Evolutionary conservation across 2,888 invertebrate species (phyloP), one percentile per base, ranked within the genome.

Genomic region (Parnassius mnemosyne): DNA sequence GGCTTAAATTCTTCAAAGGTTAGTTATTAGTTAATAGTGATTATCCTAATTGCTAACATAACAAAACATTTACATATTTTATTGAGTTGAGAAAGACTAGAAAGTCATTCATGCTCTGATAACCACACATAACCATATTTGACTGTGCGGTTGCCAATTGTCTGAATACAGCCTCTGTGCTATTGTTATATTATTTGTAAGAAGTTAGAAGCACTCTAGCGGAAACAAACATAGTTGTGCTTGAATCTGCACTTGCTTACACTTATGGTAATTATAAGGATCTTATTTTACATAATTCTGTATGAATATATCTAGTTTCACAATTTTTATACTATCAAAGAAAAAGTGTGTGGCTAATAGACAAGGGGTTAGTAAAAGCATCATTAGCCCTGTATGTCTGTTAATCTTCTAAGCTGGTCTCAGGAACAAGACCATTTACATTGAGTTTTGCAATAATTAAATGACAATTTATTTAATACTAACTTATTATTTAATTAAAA

Each of bases 1-100:
- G 95, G 76, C 93, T 96, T 72, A 95, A 95, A 84, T 96, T 96
- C 88, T 96, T 95, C 84, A 96, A 95, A 93, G 94, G 95, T 94
- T 79, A 80, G n/a, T n/a, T n/a, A n/a, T n/a, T n/a, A n/a, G n/a
- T n/a, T n/a, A n/a, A n/a, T n/a, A n/a, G n/a, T n/a, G 84, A 85
- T 60, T 68, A 63, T 59, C 42, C 3, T 43, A 43, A 12, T 58
- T 25, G 3, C 20, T 66, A 69, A 60, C 64, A 71, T 64, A 68
- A 67, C 70, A 71, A 73, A 34, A 53, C 34, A 46, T 64, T 50
- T 55, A 47, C 13, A 5, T 51, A 51, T 58, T 25, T 58, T 44
- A 55, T 34, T 57, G 57, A 50, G 57, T 57, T 68, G 63, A 71
- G 69, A 80, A 84, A 81, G 81, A 84, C 83, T 88, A 90, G 90